Evolutionary conservation across 1,140 invertebrate genomes (phyloP), one percentile per base, ranked within the genome.

Genomic region (Rhynchophorus ferrugineus): DNA sequence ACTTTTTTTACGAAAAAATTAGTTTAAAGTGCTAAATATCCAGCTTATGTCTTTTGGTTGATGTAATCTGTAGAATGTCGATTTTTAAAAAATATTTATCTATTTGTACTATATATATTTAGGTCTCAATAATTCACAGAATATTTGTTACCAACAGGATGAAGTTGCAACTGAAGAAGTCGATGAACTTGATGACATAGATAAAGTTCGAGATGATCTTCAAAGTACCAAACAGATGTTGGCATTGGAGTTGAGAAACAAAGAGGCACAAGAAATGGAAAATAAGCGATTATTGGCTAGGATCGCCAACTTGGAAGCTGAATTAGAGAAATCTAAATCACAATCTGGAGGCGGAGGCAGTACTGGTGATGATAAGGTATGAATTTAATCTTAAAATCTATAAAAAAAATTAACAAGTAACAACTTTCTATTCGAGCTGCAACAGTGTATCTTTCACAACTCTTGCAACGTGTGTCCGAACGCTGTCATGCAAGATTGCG

Each of bases 191-290:
- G 89, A 93, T 56, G 89, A 93, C 59, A 91, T 91, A 59, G 89
- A 92, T 62, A 88, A 86, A 65, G 82, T 91, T n/a, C 77, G 89
- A 51, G 90, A 93, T 61, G 90, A 92, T 69, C 75, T 93, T 29
- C 89, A 92, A 66, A 91, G 87, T 48, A 91, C 88, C 1, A 93
- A 93, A 71, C 89, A 92, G 71, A 84, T 92, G 76, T 71, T 93
- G 52, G 88, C 89, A 1, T 73, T 90, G 36, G 90, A 93, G 71
- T 70, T 92, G 54, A 77, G 87, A 64, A 89, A 89, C 62, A 91
- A 89, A 65, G 86, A 90, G 67, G 84, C 87, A 0, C 76, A 89
- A 57, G 85, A 88, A 54, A 80, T 89, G 59, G 89, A 91, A 67
- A 93, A 91, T 63, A 89, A 91, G 66, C 79, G 87, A 58, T 73